Percentiles rank a stretch among this genome's conserved stretches.
phyloP scores from a whole-genome alignment of 1,140 invertebrate genomes.

The Euwallacea fornicatus region DNA sequence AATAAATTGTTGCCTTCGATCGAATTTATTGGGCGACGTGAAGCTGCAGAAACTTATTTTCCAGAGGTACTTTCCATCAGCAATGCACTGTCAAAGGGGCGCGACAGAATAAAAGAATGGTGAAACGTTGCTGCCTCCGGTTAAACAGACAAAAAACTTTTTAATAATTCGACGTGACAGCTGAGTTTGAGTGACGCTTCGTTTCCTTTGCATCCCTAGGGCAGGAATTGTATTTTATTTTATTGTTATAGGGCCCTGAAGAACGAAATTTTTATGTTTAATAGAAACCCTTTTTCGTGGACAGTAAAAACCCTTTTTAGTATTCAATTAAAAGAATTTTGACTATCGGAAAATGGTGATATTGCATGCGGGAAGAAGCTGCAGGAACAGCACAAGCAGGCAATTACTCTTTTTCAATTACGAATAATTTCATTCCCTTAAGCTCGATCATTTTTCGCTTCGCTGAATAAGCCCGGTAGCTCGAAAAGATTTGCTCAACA shows the following conservation, averaged over 20 bases:
- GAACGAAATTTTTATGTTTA: not conserved
- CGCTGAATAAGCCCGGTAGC: not conserved
- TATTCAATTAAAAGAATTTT: not conserved
- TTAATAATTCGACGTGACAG: conserved; percentile 27
- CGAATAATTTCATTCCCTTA: not conserved
- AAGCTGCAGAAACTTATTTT: too few species aligned
- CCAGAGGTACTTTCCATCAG: too few species aligned
- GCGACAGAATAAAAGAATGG: conserved; percentile 15
- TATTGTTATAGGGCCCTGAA: conserved; percentile 9
- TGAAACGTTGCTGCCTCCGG: conserved; percentile 40
- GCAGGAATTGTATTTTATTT: not conserved
- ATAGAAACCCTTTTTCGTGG: not conserved
- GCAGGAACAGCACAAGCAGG: not conserved
- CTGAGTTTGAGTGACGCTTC: conserved; percentile 19
- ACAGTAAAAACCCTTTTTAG: not conserved
- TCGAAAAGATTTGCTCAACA: not conserved
- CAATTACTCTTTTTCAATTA: not conserved
- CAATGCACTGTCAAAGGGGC: not conserved
- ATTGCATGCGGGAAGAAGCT: not conserved
- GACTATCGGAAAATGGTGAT: not conserved
- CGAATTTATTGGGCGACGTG: too few species aligned
- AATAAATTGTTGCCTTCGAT: too few species aligned
- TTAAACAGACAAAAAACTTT: conserved; percentile 36
- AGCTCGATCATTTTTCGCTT: not conserved
- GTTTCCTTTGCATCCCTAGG: not conserved